Percentiles rank a stretch among this genome's conserved stretches.
phyloP scores from a whole-genome alignment of 2,888 invertebrate genomes.

The Tenthredo livida region DNA sequence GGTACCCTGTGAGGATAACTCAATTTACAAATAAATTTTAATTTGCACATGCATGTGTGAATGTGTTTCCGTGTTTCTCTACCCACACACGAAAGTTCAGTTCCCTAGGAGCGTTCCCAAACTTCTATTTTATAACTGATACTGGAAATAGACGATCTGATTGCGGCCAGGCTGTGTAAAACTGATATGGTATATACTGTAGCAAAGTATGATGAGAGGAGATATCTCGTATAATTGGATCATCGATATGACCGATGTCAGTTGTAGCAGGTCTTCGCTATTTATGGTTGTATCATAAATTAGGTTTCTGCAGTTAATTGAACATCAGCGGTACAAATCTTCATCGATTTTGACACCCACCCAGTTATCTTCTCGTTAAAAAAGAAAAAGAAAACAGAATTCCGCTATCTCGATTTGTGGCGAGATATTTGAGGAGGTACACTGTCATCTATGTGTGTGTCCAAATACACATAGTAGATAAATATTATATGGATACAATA shows the following conservation, averaged over 20 bases:
- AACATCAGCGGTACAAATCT: constrained; percentile 8
- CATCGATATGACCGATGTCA: constrained; percentile 4
- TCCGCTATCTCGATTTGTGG: neutral
- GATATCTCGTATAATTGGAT: constrained; percentile 2
- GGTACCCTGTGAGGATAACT: neutral
- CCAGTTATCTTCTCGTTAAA: neutral
- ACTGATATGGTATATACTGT: neutral
- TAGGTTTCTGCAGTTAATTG: neutral
- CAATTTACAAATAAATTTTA: neutral
- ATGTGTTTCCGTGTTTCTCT: neutral
- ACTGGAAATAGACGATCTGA: neutral
- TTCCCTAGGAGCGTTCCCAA: neutral
- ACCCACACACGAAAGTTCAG: neutral
- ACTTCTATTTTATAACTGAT: neutral
- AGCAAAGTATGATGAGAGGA: neutral
- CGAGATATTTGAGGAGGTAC: neutral
- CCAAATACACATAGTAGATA: neutral
- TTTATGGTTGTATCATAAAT: neutral
- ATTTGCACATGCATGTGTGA: neutral
- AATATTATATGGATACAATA: neutral
- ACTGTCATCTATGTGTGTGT: neutral
- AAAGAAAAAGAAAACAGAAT: neutral
- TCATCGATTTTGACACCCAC: neutral
- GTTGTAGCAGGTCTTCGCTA: neutral
- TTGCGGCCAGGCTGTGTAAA: neutral